These are phyloP conservation scores for Caradrina clavipalpis DNA, from an alignment of 2,888 invertebrate genomes.

Conservation along the genomic window DNA sequence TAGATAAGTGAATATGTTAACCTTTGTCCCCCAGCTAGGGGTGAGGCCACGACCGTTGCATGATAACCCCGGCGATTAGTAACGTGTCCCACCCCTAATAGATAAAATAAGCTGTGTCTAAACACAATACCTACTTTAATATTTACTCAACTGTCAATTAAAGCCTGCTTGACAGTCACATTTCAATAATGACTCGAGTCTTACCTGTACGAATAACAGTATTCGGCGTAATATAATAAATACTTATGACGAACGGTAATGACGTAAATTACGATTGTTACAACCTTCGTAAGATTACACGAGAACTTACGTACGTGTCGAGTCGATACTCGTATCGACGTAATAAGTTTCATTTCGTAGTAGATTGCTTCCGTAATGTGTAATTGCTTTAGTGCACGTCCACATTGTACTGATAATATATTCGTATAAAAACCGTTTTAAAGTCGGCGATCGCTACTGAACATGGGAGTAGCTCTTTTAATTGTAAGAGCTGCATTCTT, in stretches of 20 bases:
- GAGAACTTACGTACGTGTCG: conserved; percentile 71
- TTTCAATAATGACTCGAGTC: conserved; percentile 38
- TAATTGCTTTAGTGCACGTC: conserved; percentile 73
- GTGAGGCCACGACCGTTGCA: conserved; percentile 75
- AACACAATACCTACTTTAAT: conserved; percentile 57
- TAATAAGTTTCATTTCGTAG: conserved; percentile 77
- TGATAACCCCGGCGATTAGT: conserved; percentile 74
- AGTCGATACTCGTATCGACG: conserved; percentile 63
- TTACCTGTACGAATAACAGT: conserved; percentile 38
- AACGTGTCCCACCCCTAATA: conserved; percentile 67
- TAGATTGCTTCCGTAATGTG: conserved; percentile 81
- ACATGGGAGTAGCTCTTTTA: conserved; percentile 54
- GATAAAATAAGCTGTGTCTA: conserved; percentile 54
- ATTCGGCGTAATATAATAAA: conserved; percentile 61
- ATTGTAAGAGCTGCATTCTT: conserved; percentile 54
- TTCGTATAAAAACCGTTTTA: conserved; percentile 67
- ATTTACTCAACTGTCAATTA: conserved; percentile 52
- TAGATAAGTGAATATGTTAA: conserved; percentile 85
- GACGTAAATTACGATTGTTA: conserved; percentile 74
- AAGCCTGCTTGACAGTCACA: conserved; percentile 5
- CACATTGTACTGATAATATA: conserved; percentile 64
- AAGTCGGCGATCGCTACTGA: conserved; percentile 35
- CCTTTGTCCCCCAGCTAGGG: conserved; percentile 77
- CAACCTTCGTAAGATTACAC: conserved; percentile 70
- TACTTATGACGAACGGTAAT: conserved; percentile 58